These are phyloP conservation scores for Alfaro cultratus DNA, from an alignment of 2,797 vertebrate species.

Conservation along the genomic window DNA sequence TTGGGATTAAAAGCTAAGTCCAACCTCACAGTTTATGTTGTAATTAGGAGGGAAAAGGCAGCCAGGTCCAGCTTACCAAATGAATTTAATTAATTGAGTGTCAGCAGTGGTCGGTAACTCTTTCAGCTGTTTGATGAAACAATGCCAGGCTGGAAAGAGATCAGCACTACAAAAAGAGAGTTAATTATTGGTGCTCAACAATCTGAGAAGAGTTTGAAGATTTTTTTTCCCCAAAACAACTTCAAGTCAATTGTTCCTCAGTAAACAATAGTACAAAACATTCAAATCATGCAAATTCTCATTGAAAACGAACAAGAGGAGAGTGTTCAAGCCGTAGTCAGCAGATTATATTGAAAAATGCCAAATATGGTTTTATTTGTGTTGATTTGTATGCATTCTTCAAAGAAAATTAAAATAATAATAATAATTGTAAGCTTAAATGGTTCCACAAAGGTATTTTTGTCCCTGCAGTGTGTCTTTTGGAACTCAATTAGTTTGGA, in stretches of 20 bases:
- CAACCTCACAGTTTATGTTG: not conserved
- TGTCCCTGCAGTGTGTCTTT: not conserved
- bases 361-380: not conserved
- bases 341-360: not conserved
- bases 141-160: not conserved
- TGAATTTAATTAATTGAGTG: not conserved
- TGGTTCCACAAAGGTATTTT: not conserved
- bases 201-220: not conserved
- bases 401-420: not conserved
- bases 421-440: not conserved
- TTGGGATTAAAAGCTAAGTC: slow-evolving; percentile 1
- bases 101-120: not conserved
- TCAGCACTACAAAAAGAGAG: not conserved
- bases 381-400: not conserved
- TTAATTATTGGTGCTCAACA: not conserved
- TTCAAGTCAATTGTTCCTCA: not conserved
- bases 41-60: not conserved
- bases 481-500: not conserved
- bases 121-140: not conserved
- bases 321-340: not conserved
- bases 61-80: not conserved
- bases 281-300: not conserved
- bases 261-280: not conserved
- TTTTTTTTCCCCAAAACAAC: not conserved
- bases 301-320: not conserved